Percentiles rank a stretch among this genome's conserved stretches.
Conservation (phyloP, 2,797 vertebrate genomes). For the Hafferia zeledoni region DNA sequence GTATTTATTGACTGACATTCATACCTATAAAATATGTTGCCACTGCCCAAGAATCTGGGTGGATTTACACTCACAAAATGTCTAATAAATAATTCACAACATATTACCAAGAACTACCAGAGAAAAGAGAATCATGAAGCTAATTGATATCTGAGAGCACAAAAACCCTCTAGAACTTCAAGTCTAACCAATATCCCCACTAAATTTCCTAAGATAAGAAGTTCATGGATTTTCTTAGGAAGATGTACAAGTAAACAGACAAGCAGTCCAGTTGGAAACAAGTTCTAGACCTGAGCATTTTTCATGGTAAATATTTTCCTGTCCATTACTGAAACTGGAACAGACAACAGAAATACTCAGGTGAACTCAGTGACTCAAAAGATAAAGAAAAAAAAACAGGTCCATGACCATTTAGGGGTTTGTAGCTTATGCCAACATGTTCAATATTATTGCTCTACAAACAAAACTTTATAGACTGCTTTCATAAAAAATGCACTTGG, state of each 20-base stretch:
- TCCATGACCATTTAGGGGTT: neutral
- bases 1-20: slow-evolving; percentile 8
- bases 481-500: slow-evolving; percentile 28
- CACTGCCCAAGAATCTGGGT: neutral
- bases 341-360: neutral
- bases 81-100: slow-evolving; percentile 12
- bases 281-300: neutral
- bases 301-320: neutral
- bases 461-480: slow-evolving; percentile 26
- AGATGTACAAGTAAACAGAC: neutral
- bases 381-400: neutral
- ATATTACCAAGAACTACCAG: neutral
- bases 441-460: slow-evolving; percentile 13
- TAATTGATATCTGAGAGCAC: neutral
- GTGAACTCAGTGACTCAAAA: slow-evolving; percentile 35
- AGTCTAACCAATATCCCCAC: neutral
- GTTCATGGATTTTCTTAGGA: neutral
- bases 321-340: neutral
- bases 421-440: neutral
- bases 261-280: neutral
- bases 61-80: neutral
- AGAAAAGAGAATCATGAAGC: neutral
- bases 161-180: neutral
- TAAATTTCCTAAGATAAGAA: neutral
- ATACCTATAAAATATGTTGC: neutral